Evolutionary conservation across 1,140 invertebrate species (phyloP).

Genomic region (Phenacoccus solenopsis): DNA sequence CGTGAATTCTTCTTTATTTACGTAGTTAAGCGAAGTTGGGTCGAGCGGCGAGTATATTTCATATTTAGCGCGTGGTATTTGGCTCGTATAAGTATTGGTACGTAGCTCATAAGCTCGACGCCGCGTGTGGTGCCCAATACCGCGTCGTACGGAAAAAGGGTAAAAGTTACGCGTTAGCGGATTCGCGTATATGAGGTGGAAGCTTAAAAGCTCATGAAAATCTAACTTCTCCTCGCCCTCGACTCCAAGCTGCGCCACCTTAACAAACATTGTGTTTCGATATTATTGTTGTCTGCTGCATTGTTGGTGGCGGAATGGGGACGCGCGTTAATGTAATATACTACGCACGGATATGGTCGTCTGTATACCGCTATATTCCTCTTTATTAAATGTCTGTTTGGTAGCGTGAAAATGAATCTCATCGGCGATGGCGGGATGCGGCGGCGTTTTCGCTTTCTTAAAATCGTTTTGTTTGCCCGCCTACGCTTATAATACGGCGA

Average conservation of each 20-base stretch:
- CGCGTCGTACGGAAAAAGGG: background rate
- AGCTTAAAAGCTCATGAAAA: background rate
- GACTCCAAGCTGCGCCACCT: background rate
- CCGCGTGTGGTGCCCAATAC: background rate
- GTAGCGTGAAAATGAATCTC: background rate
- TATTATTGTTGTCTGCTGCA: background rate
- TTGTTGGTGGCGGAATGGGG: background rate
- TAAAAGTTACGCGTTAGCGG: no score
- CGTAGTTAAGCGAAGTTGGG: background rate
- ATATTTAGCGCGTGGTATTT: background rate
- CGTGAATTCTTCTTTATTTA: constrained; percentile 12
- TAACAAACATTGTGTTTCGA: background rate
- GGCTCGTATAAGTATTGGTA: background rate
- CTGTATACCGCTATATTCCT: background rate
- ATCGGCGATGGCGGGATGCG: background rate
- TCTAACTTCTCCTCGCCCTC: background rate
- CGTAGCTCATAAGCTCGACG: background rate
- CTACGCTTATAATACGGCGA: constrained; percentile 9
- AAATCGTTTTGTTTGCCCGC: constrained; percentile 15
- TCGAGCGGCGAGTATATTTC: background rate
- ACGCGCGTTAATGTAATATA: background rate
- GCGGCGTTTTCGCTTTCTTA: background rate
- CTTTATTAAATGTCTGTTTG: background rate
- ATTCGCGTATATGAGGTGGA: background rate
- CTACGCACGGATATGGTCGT: background rate